Conservation (phyloP, 2,888 invertebrate species). For the Dryococelus australis region DNA sequence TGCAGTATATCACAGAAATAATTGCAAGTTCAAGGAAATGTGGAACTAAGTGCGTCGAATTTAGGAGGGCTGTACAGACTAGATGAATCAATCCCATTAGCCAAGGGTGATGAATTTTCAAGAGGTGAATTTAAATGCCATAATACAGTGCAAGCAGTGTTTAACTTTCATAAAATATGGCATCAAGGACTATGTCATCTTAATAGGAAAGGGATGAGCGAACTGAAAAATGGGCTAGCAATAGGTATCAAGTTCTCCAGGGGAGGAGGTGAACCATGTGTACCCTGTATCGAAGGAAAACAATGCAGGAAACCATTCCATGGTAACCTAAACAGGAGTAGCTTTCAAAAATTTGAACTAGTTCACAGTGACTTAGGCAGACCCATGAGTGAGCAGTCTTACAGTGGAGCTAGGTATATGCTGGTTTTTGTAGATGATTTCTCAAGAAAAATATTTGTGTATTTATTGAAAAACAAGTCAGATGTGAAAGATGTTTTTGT, state of each 20-base stretch:
- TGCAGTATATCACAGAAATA: background rate
- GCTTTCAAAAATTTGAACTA: too few species aligned
- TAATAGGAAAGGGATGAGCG: background rate
- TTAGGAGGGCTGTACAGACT: too few species aligned
- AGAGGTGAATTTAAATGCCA: too few species aligned
- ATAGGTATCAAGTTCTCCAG: background rate
- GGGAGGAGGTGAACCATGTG: background rate
- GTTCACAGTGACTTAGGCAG: too few species aligned
- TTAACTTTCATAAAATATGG: background rate
- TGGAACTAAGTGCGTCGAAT: background rate
- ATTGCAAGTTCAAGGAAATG: background rate
- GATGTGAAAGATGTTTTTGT: too few species aligned
- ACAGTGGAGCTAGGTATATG: background rate
- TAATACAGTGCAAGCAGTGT: background rate
- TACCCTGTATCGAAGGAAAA: background rate
- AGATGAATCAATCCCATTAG: too few species aligned
- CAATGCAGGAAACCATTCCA: background rate
- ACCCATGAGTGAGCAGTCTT: too few species aligned
- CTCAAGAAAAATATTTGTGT: background rate
- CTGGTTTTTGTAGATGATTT: background rate
- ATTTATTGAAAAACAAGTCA: background rate
- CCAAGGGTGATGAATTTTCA: too few species aligned
- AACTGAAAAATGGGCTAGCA: background rate
- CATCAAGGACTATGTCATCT: background rate
- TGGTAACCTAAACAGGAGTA: too few species aligned